Evolutionary conservation across 2,888 invertebrate genomes (phyloP).

Genomic region (Lamellibrachia columna): DNA sequence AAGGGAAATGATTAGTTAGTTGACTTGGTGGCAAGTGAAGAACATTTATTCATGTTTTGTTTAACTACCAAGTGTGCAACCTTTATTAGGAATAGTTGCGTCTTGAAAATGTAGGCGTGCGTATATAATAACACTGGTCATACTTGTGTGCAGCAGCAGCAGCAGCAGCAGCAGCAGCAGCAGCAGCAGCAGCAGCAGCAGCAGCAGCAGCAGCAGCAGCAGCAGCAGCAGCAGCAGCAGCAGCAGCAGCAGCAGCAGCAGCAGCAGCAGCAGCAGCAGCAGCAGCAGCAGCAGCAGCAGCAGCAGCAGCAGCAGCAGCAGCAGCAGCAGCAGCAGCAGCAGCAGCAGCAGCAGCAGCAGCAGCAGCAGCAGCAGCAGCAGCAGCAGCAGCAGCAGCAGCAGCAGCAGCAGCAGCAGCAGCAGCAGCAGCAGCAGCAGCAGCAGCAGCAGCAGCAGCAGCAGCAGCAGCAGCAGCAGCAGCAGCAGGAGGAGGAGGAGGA

Average conservation of each 20-base stretch:
- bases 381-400: conserved; percentile 19
- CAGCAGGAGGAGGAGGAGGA: background rate
- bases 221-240: conserved; percentile 19
- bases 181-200: conserved; percentile 19
- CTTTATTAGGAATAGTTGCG: no score
- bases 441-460: conserved; percentile 19
- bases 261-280: conserved; percentile 19
- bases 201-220: conserved; percentile 19
- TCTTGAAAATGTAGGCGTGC: no score
- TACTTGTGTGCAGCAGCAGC: background rate
- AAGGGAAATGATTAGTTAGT: no score
- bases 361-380: conserved; percentile 19
- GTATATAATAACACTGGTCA: no score
- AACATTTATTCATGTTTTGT: no score
- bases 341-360: conserved; percentile 19
- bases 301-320: conserved; percentile 19
- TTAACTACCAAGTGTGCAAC: no score
- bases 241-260: conserved; percentile 19
- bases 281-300: conserved; percentile 19
- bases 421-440: conserved; percentile 19
- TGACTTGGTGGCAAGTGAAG: no score
- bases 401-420: conserved; percentile 19
- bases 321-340: conserved; percentile 19
- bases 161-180: conserved; percentile 19
- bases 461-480: conserved; percentile 19